These are phyloP conservation scores for Drosophila ficusphila DNA, from an alignment of 1,140 invertebrate species.

Conservation along the genomic window DNA sequence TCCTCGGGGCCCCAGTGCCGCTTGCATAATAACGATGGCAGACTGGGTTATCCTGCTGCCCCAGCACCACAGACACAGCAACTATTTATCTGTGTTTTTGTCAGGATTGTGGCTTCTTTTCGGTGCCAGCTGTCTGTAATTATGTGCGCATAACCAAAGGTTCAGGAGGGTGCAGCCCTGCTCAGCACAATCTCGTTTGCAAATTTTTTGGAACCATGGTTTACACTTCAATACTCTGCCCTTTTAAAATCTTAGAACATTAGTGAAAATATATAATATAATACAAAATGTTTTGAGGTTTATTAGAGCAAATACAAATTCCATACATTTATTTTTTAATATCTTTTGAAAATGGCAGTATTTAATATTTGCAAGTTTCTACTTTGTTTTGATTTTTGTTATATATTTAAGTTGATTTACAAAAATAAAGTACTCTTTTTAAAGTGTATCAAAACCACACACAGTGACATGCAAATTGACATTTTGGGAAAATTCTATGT, in stretches of 20 bases:
- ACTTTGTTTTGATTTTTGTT: too few relatives aligned
- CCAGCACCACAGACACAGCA: background rate
- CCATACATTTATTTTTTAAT: too few relatives aligned
- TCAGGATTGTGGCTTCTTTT: conserved; percentile 49
- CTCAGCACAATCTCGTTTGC: conserved; percentile 5
- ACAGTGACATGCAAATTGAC: background rate
- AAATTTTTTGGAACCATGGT: background rate
- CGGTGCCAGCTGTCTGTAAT: conserved; percentile 29
- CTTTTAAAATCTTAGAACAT: too few relatives aligned
- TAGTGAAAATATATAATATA: too few relatives aligned
- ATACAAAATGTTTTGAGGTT: too few relatives aligned
- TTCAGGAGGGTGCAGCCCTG: background rate
- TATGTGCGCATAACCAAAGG: conserved; percentile 35
- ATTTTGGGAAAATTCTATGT: background rate
- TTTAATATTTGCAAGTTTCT: too few relatives aligned
- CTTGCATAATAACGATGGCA: conserved; percentile 59
- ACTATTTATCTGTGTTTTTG: conserved; percentile 59
- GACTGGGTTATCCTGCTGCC: background rate
- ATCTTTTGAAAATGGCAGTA: too few relatives aligned
- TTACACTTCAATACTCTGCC: background rate
- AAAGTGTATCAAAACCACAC: background rate
- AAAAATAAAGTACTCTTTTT: background rate
- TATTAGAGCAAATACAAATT: too few relatives aligned
- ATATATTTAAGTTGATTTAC: too few relatives aligned
- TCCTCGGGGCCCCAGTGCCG: conserved; percentile 14